Evolutionary conservation across 35 echinoderm and acorn worm genomes (phyloP), one percentile per base, ranked within the genome.

Genomic region (Eucidaris tribuloides): DNA sequence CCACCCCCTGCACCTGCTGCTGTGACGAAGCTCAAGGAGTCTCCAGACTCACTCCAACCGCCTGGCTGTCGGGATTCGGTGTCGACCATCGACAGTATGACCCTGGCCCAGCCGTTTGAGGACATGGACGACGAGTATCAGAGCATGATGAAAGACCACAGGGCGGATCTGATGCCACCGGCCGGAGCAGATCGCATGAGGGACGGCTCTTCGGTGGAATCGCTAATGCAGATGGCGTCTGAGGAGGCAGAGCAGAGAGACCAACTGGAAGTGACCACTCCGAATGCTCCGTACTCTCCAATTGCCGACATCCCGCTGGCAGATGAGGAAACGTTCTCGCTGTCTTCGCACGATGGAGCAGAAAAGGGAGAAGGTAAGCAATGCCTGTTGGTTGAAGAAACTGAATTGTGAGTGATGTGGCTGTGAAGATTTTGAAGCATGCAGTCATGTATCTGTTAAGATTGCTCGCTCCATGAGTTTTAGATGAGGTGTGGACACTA

Each of bases 41-140:
- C 7, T 22, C 68, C 38, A 40, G 34, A n/a, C 11, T 40, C 38
- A 22, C 68, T 74, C 14, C 68, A 74, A 36, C 68, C 40, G 2
- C 37, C 68, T 74, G 80, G 63, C 35, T 82, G 62, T 37, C 42
- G 81, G 20, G 86, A 88, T 56, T 94, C 91, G 4, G 91, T 88
- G 2, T 94, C 92, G 19, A 85, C 87, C 0, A 56, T 94, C 19
- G 92, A 94, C 82, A 94, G 92, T 77, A 56, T 43, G 11, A 52
- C 62, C 13, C 42, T 94, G 4, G 42, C 86, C n/a, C 79, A 82
- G 38, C 92, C 86, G 17, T 94, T 94, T 77, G 92, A 94, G 14
- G 92, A 94, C 28, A 94, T 94, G 52, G 50, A 58, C 1, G 52
- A 62, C 34, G 92, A 94, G 77, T 94, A 94, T 58, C 28, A 71